Evolutionary conservation across 1,140 invertebrate species (phyloP).

Genomic region (Scaptodrosophila lebanonensis): DNA sequence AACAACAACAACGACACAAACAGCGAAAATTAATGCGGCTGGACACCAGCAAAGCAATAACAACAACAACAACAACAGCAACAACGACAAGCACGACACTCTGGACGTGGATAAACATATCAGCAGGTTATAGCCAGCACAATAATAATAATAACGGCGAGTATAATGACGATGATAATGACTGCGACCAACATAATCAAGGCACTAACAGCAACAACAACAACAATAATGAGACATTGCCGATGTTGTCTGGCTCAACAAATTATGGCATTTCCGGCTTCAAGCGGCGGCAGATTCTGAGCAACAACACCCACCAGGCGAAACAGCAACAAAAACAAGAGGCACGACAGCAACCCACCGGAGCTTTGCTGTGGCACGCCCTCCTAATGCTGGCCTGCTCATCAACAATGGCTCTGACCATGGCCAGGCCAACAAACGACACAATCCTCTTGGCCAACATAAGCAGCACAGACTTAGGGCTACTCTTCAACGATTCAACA

Average conservation of each 20-base stretch:
- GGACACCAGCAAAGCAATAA: too few species aligned
- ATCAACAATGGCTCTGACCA: constrained; percentile 1
- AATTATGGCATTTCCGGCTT: constrained; percentile 54
- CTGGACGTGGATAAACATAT: constrained; percentile 64
- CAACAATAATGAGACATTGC: neutral
- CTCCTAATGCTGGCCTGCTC: constrained; percentile 13
- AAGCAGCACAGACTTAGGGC: constrained; percentile 33
- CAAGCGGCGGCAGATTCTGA: constrained; percentile 2
- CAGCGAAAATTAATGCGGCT: neutral
- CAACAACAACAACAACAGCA: constrained; percentile 51
- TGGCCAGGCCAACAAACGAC: constrained; percentile 31
- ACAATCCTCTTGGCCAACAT: constrained; percentile 11
- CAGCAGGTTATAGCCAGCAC: constrained; percentile 47
- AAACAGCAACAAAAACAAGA: constrained; percentile 11
- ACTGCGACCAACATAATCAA: constrained; percentile 44
- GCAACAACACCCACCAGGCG: neutral
- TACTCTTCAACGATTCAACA: constrained; percentile 29
- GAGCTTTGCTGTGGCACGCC: constrained; percentile 8
- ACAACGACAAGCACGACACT: too few species aligned
- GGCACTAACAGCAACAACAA: constrained; percentile 19
- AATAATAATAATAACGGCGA: constrained; percentile 31
- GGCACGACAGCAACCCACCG: neutral
- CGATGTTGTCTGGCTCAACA: constrained; percentile 12
- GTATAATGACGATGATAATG: constrained; percentile 2
- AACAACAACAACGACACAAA: constrained; percentile 31